Conservation (phyloP, 2,888 invertebrate species). For the Macrosiphum euphorbiae region DNA sequence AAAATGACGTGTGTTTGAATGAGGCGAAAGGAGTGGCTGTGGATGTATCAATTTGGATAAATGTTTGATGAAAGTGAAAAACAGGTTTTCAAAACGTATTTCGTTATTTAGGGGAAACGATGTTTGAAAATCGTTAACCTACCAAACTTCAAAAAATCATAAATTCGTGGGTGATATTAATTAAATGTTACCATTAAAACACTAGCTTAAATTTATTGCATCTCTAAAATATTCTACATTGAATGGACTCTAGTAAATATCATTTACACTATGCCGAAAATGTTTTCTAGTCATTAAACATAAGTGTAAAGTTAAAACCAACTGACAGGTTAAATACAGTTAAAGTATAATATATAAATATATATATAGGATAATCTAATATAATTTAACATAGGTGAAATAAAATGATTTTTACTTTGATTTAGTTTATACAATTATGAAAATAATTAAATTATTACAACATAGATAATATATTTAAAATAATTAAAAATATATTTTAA, state of each 20-base stretch:
- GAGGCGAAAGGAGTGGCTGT: constrained; percentile 23
- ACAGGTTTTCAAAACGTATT: constrained; percentile 14
- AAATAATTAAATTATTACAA: background rate
- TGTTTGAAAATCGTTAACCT: background rate
- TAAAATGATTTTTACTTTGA: background rate
- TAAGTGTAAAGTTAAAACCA: background rate
- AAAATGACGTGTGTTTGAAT: background rate
- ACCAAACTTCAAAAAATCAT: background rate
- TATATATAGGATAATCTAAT: background rate
- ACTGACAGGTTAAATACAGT: background rate
- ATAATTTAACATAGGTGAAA: background rate
- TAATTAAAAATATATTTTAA: too few species aligned
- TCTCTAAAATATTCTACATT: background rate
- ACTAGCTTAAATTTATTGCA: background rate
- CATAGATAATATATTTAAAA: background rate
- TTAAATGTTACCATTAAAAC: background rate
- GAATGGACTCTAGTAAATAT: background rate
- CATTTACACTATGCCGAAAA: background rate
- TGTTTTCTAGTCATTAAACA: background rate
- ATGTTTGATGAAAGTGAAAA: constrained; percentile 11
- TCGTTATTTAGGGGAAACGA: background rate
- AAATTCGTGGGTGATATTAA: background rate
- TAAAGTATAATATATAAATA: background rate
- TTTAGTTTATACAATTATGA: background rate
- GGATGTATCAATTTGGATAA: background rate